A percentile compares a stretch with the other conserved stretches of the same genome.
Evolutionary conservation across 2,113 vertebrate genomes (phyloP).

Genomic region (Sula dactylatra): DNA sequence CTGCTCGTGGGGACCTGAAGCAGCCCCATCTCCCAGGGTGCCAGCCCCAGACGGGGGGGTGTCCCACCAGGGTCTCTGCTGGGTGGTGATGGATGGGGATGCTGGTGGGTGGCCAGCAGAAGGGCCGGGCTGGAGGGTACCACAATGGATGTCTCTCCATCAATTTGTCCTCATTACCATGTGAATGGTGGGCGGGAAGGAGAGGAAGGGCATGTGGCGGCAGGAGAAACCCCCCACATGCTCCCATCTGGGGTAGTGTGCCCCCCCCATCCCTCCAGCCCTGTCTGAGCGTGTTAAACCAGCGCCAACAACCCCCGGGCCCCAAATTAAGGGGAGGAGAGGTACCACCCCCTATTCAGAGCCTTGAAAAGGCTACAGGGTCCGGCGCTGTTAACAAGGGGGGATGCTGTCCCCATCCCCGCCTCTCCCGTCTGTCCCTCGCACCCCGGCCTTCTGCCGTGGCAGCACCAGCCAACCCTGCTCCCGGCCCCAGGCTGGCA

Average conservation of each 20-base stretch:
- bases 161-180: slow-evolving; percentile 64
- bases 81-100: slow-evolving; percentile 45
- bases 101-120: slow-evolving; percentile 61
- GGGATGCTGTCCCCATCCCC: not conserved
- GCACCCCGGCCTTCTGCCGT: not conserved
- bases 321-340: slow-evolving; percentile 29
- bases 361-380: slow-evolving; percentile 60
- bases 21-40: not conserved
- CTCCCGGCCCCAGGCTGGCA: not conserved
- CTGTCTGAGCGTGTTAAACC: not conserved
- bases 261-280: not conserved
- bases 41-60: not conserved
- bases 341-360: slow-evolving; percentile 51
- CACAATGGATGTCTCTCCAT: slow-evolving; percentile 53
- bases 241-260: slow-evolving; percentile 42
- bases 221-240: slow-evolving; percentile 10
- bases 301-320: not conserved
- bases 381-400: slow-evolving; percentile 44
- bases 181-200: slow-evolving; percentile 34
- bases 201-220: slow-evolving; percentile 40
- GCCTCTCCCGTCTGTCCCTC: slow-evolving; percentile 52
- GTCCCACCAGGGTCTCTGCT: not conserved
- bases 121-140: not conserved
- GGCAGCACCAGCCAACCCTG: not conserved
- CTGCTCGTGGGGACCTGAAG: not conserved